phyloP scores from a whole-genome alignment of 2,797 vertebrate genomes.

The Protonibea diacanthus region DNA sequence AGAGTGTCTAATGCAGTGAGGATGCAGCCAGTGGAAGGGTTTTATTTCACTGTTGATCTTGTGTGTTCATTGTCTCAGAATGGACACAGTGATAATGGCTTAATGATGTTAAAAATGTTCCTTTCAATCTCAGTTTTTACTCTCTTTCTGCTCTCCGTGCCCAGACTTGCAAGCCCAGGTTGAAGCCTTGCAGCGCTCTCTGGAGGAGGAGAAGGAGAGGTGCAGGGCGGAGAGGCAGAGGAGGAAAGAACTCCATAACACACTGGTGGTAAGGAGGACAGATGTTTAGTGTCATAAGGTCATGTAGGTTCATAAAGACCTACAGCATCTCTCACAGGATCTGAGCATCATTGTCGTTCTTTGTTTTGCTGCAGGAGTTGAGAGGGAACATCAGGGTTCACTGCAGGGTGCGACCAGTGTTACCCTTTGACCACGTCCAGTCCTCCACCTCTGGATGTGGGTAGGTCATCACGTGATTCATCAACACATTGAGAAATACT shows the following conservation, averaged over 20 bases:
- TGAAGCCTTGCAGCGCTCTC: conserved; percentile 78
- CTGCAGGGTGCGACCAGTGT: conserved; percentile 87
- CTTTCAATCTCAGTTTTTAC: not conserved
- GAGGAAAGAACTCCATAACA: conserved; percentile 85
- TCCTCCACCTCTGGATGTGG: conserved; percentile 50
- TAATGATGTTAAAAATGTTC: not conserved
- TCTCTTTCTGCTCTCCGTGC: conserved; percentile 1
- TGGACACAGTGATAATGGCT: not conserved
- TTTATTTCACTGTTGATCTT: not conserved
- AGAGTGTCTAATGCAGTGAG: too few relatives aligned
- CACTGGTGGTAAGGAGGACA: conserved; percentile 85
- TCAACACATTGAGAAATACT: not conserved
- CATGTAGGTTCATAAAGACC: not conserved
- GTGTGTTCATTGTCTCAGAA: not conserved
- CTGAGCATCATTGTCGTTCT: not conserved
- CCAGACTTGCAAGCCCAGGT: conserved; percentile 80
- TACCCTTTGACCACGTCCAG: conserved; percentile 80
- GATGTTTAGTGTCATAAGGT: not conserved
- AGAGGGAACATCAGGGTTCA: conserved; percentile 90
- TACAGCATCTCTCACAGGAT: not conserved
- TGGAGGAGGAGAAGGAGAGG: conserved; percentile 81
- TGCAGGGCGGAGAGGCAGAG: conserved; percentile 83
- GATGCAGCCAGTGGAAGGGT: not conserved
- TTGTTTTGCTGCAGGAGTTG: conserved; percentile 82
- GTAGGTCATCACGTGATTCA: conserved; percentile 63